Evolutionary conservation across 2,888 invertebrate species (phyloP).

Genomic region (Mycogona germanica): DNA sequence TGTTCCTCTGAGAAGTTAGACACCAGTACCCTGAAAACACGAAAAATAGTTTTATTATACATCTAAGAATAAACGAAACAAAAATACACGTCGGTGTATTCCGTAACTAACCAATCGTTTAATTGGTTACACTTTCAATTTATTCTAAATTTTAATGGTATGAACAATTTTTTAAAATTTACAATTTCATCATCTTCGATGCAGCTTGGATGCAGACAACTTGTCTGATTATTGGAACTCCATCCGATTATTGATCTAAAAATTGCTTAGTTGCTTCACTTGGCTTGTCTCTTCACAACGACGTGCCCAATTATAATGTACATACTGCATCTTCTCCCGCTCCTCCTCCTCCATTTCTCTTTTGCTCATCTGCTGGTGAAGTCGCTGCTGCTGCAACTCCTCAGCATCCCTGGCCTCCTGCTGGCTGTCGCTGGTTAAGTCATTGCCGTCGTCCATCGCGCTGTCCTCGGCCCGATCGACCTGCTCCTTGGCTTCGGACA

Average conservation of each 20-base stretch:
- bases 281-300: not conserved
- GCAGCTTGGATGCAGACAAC: no score
- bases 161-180: no score
- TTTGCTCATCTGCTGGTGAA: conserved; percentile 42
- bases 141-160: no score
- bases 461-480: no score
- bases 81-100: not conserved
- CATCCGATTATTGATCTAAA: no score
- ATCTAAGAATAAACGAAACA: conserved; percentile 16
- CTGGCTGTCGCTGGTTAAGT: no score
- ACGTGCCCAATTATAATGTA: conserved; percentile 25
- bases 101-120: not conserved
- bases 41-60: conserved; percentile 7
- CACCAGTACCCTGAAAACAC: conserved; percentile 67
- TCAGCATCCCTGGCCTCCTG: not conserved
- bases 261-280: not conserved
- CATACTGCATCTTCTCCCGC: conserved; percentile 90
- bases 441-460: no score
- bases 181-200: no score
- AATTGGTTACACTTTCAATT: no score
- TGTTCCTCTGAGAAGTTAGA: conserved; percentile 99
- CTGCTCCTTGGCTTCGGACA: not conserved
- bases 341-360: conserved; percentile 87
- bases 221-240: no score
- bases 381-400: conserved; percentile 10